Conservation (phyloP, 2,113 vertebrate genomes). For the Megalops atlanticus region DNA sequence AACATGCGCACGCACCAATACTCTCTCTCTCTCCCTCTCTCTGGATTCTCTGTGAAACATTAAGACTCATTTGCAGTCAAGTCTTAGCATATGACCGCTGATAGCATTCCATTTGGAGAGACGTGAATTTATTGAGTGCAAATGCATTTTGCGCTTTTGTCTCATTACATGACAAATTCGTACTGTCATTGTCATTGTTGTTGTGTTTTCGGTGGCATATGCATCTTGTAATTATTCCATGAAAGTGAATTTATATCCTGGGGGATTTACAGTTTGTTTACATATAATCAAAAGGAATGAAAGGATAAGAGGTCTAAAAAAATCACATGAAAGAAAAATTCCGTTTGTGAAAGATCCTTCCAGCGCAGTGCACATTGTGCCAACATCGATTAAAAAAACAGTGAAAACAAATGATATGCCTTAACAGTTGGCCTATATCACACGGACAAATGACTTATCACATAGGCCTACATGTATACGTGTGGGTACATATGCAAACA, state of each 20-base stretch:
- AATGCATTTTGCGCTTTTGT: conserved; percentile 61
- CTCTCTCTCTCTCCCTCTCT: conserved; percentile 48
- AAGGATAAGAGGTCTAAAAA: conserved; percentile 33
- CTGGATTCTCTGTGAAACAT: conserved; percentile 63
- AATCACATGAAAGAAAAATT: conserved; percentile 38
- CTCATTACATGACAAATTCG: conserved; percentile 68
- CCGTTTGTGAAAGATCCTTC: conserved; percentile 39
- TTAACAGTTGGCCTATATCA: conserved; percentile 29
- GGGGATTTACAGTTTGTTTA: conserved; percentile 56
- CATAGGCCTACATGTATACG: neutral
- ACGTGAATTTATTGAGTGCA: conserved; percentile 46
- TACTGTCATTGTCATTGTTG: conserved; percentile 62
- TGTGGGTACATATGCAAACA: neutral
- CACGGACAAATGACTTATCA: conserved; percentile 9
- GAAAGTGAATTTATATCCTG: conserved; percentile 66
- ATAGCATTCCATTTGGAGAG: conserved; percentile 54
- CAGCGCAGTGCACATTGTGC: conserved; percentile 45
- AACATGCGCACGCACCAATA: conserved; percentile 39
- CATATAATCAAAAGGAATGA: conserved; percentile 63
- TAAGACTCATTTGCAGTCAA: conserved; percentile 59
- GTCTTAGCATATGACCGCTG: conserved; percentile 58
- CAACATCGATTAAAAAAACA: conserved; percentile 32
- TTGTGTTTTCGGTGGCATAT: conserved; percentile 65
- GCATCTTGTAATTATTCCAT: conserved; percentile 68
- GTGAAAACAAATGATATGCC: neutral